phyloP scores from a whole-genome alignment of 2,888 invertebrate genomes.

The Ormyrus labotus region DNA sequence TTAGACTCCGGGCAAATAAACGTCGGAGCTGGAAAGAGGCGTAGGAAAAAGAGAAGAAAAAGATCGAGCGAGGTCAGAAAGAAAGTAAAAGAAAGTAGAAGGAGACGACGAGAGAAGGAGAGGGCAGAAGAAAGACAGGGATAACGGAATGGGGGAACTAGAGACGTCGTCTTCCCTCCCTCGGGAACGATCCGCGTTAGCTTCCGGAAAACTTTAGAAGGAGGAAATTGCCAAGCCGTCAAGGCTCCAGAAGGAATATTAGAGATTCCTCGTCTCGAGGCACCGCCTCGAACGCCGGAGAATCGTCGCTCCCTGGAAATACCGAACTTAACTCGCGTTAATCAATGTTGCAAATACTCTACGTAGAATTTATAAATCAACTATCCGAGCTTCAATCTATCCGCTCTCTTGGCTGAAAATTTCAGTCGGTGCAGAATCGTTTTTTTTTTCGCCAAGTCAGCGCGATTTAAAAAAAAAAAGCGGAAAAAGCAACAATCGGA shows the following conservation, averaged over 20 bases:
- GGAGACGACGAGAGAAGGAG: constrained; percentile 13
- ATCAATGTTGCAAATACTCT: constrained; percentile 19
- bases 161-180: constrained; percentile 55
- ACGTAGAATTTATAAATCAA: too few relatives aligned
- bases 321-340: constrained; percentile 22
- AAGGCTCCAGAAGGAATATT: constrained; percentile 61
- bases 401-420: neutral
- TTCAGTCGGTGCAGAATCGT: neutral
- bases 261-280: constrained; percentile 60
- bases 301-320: constrained; percentile 42
- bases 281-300: neutral
- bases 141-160: constrained; percentile 34
- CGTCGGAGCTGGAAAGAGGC: constrained; percentile 33
- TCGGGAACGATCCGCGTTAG: constrained; percentile 60
- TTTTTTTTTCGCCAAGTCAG: too few relatives aligned
- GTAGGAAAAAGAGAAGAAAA: neutral
- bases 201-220: constrained; percentile 62
- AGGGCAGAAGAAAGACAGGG: constrained; percentile 24
- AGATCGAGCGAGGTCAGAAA: constrained; percentile 6
- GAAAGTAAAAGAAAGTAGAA: neutral
- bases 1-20: constrained; percentile 47
- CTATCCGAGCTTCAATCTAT: neutral
- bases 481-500: too few relatives aligned
- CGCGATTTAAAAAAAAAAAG: too few relatives aligned
- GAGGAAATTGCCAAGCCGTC: constrained; percentile 66